A percentile compares a stretch with the other conserved stretches of the same genome.
Conservation (phyloP, 2,113 vertebrate species). For the Lichenostomus cassidix region DNA sequence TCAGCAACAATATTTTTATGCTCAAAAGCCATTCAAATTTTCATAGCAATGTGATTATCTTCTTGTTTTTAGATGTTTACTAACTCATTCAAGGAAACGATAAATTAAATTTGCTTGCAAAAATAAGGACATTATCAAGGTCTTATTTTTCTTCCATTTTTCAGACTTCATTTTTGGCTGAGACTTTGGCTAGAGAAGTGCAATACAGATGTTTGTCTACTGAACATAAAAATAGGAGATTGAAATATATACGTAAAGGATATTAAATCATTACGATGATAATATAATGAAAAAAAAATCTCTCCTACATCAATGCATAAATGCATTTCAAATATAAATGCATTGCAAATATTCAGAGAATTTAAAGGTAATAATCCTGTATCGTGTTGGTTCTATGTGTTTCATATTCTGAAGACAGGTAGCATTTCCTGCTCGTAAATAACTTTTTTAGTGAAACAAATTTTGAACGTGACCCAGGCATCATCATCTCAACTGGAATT, state of each 20-base stretch:
- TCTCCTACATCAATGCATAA: not conserved
- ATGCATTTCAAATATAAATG: not conserved
- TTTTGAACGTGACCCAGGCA: not conserved
- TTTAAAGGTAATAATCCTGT: not conserved
- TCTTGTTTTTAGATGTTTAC: not conserved
- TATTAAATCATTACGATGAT: not conserved
- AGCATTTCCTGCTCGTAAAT: not conserved
- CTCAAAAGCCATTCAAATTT: not conserved
- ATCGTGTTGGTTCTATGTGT: rapidly evolving
- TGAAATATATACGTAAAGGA: not conserved
- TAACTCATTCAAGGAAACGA: not conserved
- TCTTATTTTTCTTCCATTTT: not conserved
- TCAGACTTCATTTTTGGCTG: not conserved
- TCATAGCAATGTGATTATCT: not conserved
- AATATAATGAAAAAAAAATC: not conserved
- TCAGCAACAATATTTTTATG: not conserved
- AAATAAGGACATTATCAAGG: not conserved
- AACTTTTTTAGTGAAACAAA: not conserved
- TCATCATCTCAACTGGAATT: not conserved
- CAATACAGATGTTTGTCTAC: not conserved
- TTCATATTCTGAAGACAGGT: not conserved
- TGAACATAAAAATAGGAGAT: not conserved
- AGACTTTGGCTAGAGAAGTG: not conserved
- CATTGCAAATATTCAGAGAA: not conserved
- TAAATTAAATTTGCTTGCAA: not conserved